Evolutionary conservation across 2,888 invertebrate genomes (phyloP).

Genomic region (Calameuta pallipes): DNA sequence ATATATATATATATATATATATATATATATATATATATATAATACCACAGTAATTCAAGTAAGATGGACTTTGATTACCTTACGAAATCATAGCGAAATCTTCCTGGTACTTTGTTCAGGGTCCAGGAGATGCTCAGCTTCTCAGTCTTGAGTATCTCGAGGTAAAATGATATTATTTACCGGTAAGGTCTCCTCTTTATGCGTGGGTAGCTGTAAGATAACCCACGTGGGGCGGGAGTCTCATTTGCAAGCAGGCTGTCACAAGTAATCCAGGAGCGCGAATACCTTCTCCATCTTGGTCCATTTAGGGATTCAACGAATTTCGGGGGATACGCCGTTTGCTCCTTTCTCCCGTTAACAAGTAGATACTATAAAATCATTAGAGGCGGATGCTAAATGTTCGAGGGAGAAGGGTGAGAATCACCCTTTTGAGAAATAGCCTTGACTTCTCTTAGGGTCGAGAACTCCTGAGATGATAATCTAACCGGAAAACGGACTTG

Average conservation of each 20-base stretch:
- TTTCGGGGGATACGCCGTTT: constrained; percentile 8
- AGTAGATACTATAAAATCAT: constrained; percentile 33
- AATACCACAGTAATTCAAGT: not conserved
- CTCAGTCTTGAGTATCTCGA: not conserved
- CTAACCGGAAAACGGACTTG: not conserved
- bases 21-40: no score
- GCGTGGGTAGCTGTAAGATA: not conserved
- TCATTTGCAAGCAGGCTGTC: constrained; percentile 26
- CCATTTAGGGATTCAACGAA: constrained; percentile 34
- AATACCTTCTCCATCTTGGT: constrained; percentile 25
- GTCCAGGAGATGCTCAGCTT: not conserved
- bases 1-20: no score
- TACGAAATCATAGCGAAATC: not conserved
- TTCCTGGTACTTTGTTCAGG: not conserved
- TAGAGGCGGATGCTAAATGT: constrained; percentile 5
- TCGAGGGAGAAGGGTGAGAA: not conserved
- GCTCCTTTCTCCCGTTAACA: constrained; percentile 25
- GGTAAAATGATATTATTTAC: not conserved
- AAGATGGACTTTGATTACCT: not conserved
- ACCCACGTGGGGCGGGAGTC: constrained; percentile 23
- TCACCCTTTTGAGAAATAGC: not conserved
- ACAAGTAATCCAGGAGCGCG: not conserved
- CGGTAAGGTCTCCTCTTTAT: not conserved
- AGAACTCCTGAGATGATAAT: not conserved
- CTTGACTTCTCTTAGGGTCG: not conserved